phyloP scores from a whole-genome alignment of 2,888 invertebrate species.

The Mimumesa dahlbomi region DNA sequence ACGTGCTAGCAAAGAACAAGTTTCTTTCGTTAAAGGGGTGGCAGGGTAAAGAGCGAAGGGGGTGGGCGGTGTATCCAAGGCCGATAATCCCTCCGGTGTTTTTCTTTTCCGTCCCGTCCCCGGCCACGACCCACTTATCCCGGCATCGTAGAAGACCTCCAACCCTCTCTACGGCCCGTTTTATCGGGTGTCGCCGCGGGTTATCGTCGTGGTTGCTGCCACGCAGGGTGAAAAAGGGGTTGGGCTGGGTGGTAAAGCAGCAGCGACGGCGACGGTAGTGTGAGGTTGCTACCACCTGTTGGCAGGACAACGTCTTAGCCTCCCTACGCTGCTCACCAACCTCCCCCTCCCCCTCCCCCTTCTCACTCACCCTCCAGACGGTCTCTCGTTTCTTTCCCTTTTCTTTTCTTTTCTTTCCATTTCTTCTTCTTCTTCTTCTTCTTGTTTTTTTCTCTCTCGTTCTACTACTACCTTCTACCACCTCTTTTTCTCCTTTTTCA shows the following conservation, averaged over 20 bases:
- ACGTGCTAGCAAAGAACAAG: constrained; percentile 56
- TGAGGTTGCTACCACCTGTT: constrained; percentile 79
- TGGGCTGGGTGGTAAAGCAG: constrained; percentile 49
- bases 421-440: constrained; percentile 6
- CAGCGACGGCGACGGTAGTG: constrained; percentile 56
- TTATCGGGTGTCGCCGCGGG: constrained; percentile 80
- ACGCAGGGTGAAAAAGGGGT: constrained; percentile 72
- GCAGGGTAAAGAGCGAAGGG: constrained; percentile 10
- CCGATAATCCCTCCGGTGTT: constrained; percentile 77
- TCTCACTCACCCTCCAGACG: constrained; percentile 40
- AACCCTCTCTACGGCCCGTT: constrained; percentile 70
- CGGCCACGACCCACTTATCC: constrained; percentile 67
- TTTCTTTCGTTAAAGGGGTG: constrained; percentile 61
- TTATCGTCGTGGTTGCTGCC: constrained; percentile 78
- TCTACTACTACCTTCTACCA: constrained; percentile 3
- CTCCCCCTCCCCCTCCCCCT: constrained; percentile 56
- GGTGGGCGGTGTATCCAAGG: constrained; percentile 64
- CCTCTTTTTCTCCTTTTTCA: no score
- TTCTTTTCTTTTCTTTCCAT: constrained; percentile 7
- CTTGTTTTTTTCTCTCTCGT: not conserved
- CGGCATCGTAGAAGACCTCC: constrained; percentile 63
- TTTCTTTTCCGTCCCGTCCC: constrained; percentile 71
- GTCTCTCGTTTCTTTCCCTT: constrained; percentile 25
- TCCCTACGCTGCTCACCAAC: constrained; percentile 64
- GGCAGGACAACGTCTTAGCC: constrained; percentile 79